phyloP scores from a whole-genome alignment of 2,888 invertebrate genomes.

The Graphium colonna region DNA sequence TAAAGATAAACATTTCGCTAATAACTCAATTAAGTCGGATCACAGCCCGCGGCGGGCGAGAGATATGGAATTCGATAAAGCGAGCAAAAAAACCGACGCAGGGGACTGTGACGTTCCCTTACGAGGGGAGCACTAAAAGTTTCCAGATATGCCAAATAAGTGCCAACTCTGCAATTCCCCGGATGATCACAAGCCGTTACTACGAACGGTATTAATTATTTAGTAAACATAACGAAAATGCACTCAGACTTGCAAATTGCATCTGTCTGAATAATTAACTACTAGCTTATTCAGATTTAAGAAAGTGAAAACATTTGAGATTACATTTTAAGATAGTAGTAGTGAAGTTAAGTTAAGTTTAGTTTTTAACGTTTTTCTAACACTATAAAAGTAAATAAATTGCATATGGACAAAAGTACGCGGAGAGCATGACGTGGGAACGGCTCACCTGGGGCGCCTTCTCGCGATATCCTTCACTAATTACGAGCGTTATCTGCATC shows the following conservation, averaged over 20 bases:
- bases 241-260: no score
- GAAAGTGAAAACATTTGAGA: no score
- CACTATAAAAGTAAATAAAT: not conserved
- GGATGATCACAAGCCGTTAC: conserved; percentile 71
- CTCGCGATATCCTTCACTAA: conserved; percentile 59
- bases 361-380: not conserved
- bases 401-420: not conserved
- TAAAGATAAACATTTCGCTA: conserved; percentile 57
- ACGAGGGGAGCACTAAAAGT: conserved; percentile 45
- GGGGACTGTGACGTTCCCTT: conserved; percentile 44
- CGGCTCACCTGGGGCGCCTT: conserved; percentile 55
- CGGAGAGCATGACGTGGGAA: conserved; percentile 54
- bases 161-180: conserved; percentile 49
- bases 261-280: no score
- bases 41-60: conserved; percentile 51
- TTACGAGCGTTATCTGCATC: conserved; percentile 70
- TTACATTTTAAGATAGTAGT: no score
- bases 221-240: conserved; percentile 55
- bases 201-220: conserved; percentile 60
- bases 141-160: conserved; percentile 55
- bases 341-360: no score
- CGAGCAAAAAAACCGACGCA: conserved; percentile 48
- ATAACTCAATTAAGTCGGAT: conserved; percentile 74
- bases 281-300: no score
- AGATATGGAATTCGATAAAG: conserved; percentile 49